phyloP scores from a whole-genome alignment of 2,113 vertebrate species.

The Telmatochromis bifrenatus region DNA sequence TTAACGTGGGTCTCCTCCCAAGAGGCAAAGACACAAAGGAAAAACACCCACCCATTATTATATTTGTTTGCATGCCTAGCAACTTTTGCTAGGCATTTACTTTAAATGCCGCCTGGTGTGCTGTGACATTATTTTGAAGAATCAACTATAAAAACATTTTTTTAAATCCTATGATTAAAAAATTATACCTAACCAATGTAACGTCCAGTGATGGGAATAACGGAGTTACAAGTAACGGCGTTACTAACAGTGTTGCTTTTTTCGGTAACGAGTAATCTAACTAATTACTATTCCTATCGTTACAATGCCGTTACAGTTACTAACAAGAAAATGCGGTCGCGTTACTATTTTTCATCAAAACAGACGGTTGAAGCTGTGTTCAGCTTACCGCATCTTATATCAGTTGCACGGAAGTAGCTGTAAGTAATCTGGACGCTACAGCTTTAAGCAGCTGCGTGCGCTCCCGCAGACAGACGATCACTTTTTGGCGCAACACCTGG shows the following conservation, averaged over 20 bases:
- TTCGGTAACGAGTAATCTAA: background rate
- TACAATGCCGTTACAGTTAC: background rate
- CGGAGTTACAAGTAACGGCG: background rate
- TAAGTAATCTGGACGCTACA: background rate
- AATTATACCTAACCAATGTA: background rate
- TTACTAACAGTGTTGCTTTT: background rate
- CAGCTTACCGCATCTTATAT: background rate
- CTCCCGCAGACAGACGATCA: fast-evolving
- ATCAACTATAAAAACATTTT: background rate
- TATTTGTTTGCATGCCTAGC: background rate
- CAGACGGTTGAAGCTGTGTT: background rate
- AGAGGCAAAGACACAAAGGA: background rate
- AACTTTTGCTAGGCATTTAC: background rate
- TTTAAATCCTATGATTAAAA: background rate
- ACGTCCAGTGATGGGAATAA: background rate
- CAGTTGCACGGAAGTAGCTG: background rate
- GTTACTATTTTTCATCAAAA: background rate
- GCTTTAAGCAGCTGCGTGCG: fast-evolving
- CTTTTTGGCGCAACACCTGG: background rate
- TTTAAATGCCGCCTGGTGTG: background rate
- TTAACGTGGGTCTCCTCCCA: background rate
- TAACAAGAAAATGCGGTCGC: background rate
- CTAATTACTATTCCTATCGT: fast-evolving
- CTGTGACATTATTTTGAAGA: background rate
- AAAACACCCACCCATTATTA: background rate